These are phyloP conservation scores for Drosophila littoralis DNA, from an alignment of 1,140 invertebrate species.

Conservation along the genomic window DNA sequence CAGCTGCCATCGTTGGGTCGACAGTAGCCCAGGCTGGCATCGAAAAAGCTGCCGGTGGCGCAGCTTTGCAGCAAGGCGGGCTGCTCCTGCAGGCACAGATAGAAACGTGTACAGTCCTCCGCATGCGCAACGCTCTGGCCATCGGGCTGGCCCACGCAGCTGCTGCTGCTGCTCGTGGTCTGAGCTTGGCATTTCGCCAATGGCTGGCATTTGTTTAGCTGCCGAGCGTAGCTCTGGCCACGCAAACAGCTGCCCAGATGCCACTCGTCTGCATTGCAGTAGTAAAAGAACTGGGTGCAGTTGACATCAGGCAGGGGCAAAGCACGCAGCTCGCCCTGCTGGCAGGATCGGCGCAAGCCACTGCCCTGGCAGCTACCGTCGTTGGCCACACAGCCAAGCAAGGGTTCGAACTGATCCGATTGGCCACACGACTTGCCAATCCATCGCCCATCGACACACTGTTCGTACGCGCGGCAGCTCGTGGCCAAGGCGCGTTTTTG, in stretches of 20 bases:
- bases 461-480: constrained; percentile 68
- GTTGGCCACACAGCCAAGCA: constrained; percentile 57
- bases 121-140: constrained; percentile 60
- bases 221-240: constrained; percentile 46
- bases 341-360: constrained; percentile 61
- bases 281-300: constrained; percentile 65
- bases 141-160: constrained; percentile 55
- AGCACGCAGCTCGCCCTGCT: constrained; percentile 31
- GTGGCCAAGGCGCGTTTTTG: constrained; percentile 40
- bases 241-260: constrained; percentile 57
- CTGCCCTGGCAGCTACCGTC: constrained; percentile 61
- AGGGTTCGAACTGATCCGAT: constrained; percentile 56
- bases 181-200: constrained; percentile 29
- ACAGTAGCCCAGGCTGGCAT: constrained; percentile 55
- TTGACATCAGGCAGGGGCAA: constrained; percentile 34
- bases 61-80: constrained; percentile 54
- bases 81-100: constrained; percentile 59
- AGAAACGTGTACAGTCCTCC: constrained; percentile 64
- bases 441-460: constrained; percentile 54
- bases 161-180: background rate
- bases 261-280: constrained; percentile 67
- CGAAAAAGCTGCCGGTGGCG: constrained; percentile 63
- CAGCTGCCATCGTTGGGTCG: constrained; percentile 74
- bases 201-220: constrained; percentile 41
- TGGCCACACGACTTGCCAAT: constrained; percentile 26